These are phyloP conservation scores for Pantherophis vulpinus DNA, from an alignment of 2,797 vertebrate species.

Conservation along the genomic window DNA sequence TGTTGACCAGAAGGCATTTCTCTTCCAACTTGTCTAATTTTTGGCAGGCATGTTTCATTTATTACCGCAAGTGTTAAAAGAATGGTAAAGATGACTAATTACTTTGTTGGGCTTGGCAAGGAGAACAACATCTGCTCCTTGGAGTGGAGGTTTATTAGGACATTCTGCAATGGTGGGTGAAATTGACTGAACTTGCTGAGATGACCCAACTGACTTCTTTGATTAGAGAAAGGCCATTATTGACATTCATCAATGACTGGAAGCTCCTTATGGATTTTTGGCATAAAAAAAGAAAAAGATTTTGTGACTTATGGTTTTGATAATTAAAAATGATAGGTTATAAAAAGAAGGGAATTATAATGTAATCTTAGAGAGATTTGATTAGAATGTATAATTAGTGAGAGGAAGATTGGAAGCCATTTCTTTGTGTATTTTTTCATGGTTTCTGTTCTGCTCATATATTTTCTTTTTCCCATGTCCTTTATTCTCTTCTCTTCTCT, in stretches of 20 bases:
- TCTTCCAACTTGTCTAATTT: conserved; percentile 65
- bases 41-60: conserved; percentile 54
- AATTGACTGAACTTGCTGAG: neutral
- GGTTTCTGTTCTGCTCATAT: neutral
- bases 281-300: neutral
- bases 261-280: neutral
- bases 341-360: neutral
- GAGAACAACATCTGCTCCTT: conserved; percentile 2
- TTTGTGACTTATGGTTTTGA: neutral
- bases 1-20: conserved; percentile 58
- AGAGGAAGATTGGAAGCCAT: neutral
- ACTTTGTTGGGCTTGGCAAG: neutral
- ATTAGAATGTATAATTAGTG: neutral
- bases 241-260: neutral
- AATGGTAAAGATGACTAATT: neutral
- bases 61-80: conserved; percentile 40
- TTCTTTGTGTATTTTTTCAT: neutral
- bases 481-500: neutral
- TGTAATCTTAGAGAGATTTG: neutral
- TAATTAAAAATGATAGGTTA: neutral
- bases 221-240: neutral
- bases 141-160: neutral
- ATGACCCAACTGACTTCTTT: neutral
- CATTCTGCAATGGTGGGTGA: neutral
- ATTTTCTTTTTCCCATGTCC: neutral